A percentile compares a stretch with the other conserved stretches of the same genome.
phyloP scores from a whole-genome alignment of 2,113 vertebrate genomes.

The Romanogobio albipinnatus region DNA sequence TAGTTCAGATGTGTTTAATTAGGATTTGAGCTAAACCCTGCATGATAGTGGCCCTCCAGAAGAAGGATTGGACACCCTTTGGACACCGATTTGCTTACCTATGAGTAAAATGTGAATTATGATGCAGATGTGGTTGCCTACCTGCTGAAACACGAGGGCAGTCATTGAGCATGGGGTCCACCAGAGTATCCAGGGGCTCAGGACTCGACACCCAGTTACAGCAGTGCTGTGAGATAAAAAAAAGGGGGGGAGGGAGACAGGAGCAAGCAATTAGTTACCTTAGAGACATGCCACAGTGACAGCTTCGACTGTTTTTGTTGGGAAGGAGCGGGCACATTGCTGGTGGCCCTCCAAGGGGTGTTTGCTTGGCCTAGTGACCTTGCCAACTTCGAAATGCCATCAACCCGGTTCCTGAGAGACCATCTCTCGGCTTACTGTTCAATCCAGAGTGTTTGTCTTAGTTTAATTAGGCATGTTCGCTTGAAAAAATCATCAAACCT shows the following conservation, averaged over 20 bases:
- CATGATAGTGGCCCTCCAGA: neutral
- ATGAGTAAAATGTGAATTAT: neutral
- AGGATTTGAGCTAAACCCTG: neutral
- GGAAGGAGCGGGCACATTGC: conserved; percentile 23
- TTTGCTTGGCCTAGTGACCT: conserved; percentile 35
- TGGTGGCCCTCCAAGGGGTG: conserved; percentile 34
- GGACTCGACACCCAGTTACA: conserved; percentile 97
- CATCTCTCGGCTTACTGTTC: conserved; percentile 37
- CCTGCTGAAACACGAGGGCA: conserved; percentile 96
- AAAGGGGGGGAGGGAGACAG: conserved; percentile 28
- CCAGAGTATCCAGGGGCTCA: conserved; percentile 87
- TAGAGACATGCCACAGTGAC: conserved; percentile 43
- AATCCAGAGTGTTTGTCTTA: conserved; percentile 36
- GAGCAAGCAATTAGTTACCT: conserved; percentile 49
- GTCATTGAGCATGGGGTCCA: conserved; percentile 95
- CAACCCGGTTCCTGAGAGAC: conserved; percentile 32
- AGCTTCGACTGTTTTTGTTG: conserved; percentile 47
- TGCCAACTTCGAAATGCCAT: conserved; percentile 32
- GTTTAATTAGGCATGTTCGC: conserved; percentile 47
- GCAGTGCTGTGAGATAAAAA: conserved; percentile 81
- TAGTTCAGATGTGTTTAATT: neutral
- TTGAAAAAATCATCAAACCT: conserved; percentile 9
- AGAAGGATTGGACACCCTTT: neutral
- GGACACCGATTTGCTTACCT: neutral
- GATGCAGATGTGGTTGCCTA: conserved; percentile 65